Conservation (phyloP, 2,888 invertebrate species). For the Ectemnius continuus region DNA sequence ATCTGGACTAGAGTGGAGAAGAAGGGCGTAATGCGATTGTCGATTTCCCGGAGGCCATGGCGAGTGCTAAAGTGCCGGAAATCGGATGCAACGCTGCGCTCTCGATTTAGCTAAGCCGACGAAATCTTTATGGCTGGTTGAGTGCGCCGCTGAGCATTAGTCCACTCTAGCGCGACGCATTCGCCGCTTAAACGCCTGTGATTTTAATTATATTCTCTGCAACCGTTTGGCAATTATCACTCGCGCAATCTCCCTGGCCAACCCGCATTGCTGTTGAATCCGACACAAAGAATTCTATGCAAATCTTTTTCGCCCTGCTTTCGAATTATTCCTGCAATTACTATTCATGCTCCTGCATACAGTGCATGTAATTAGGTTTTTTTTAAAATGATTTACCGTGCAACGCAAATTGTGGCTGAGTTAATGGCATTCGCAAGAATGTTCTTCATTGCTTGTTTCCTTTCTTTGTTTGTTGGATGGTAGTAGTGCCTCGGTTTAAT, state of each 20-base stretch:
- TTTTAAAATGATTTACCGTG: no score
- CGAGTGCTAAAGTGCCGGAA: background rate
- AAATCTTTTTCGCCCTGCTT: no score
- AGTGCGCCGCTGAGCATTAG: background rate
- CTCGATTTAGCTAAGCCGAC: slow-evolving; percentile 5
- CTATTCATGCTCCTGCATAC: no score
- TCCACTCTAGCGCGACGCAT: slow-evolving; percentile 2
- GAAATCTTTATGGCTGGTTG: slow-evolving; percentile 3
- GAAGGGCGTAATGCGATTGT: slow-evolving; percentile 6
- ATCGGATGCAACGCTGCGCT: background rate
- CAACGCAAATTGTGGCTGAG: no score
- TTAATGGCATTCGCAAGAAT: no score
- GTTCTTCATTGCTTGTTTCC: no score
- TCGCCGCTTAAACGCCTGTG: background rate
- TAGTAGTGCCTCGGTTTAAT: no score
- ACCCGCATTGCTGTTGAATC: no score
- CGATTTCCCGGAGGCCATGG: slow-evolving; percentile 8
- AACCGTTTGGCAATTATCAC: background rate
- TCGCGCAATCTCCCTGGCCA: background rate
- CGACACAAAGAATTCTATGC: no score
- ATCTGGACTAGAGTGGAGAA: no score
- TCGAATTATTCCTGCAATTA: background rate
- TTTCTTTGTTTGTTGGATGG: no score
- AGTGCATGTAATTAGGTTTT: no score
- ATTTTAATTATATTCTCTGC: background rate